Percentiles rank a stretch among this genome's conserved stretches.
Conservation (phyloP, 2,113 vertebrate genomes). For the Semnornis frantzii region DNA sequence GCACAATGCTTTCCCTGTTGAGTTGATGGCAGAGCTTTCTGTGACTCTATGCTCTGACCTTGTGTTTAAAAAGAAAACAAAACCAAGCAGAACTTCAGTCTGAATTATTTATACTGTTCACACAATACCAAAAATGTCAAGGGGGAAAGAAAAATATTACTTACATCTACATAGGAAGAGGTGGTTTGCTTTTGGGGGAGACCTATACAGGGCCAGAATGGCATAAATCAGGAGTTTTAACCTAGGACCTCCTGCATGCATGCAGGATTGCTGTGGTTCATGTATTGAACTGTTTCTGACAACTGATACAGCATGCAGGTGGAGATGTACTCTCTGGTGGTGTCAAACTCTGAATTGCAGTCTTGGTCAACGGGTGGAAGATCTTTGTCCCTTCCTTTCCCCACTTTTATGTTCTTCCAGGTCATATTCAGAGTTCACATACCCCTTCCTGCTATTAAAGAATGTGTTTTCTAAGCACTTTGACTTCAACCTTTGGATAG, state of each 20-base stretch:
- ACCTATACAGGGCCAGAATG: not conserved
- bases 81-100: not conserved
- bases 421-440: not conserved
- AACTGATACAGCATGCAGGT: accelerated
- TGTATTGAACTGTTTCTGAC: not conserved
- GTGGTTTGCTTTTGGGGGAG: not conserved
- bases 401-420: not conserved
- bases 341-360: not conserved
- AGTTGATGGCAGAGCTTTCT: not conserved
- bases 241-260: not conserved
- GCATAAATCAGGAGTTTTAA: not conserved
- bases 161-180: not conserved
- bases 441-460: not conserved
- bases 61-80: not conserved
- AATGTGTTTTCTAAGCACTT: not conserved
- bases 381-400: not conserved
- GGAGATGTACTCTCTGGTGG: accelerated
- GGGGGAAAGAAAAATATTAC: not conserved
- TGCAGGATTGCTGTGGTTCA: not conserved
- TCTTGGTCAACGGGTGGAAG: not conserved
- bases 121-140: not conserved
- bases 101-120: not conserved
- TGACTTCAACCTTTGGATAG: not conserved
- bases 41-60: not conserved
- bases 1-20: not conserved